Base-by-base conservation (phyloP, 2,113 vertebrate species). In the Oxygymnocypris stewartii region DNA sequence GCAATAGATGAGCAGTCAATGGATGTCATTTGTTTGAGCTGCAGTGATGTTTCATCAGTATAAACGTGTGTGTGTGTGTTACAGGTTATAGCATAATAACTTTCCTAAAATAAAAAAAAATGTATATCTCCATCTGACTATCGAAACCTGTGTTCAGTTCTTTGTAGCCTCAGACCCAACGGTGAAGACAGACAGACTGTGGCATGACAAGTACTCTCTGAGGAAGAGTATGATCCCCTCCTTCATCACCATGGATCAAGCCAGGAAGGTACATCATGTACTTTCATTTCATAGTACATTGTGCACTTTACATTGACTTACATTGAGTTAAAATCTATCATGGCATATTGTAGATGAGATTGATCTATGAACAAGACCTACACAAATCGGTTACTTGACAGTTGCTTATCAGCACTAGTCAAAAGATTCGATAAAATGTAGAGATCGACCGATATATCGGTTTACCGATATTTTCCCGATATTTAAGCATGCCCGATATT, bases 161-260 rank as follows among this genome's bases (percentile, higher is more conserved):
- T 99, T 99, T 88, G 98, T 99, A 87, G 98, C 98, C 2, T 99
- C 98, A 5, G 98, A 99, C 92, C 98, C 98, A 23, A 96, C 97
- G 2, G 97, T 99, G 74, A 99, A 99, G 94, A 95, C 98, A 0
- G 98, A 99, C 90, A 94, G 98, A 1, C 94, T 99, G 80, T 99
- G 98, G 98, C 98, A 99, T 35, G 98, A 99, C 92, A 99, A 99
- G 83, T 99, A 99, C 77, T 97, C 96, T 25, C 91, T 99, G 91
- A 95, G 98, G 91, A 98, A 97, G 87, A 98, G 97, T 0, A 99
- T 99, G 98, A 98, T 99, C 85, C 98, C 98, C 1, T 97, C 98
- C 0, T 99, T 99, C 91, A 96, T 99, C 88, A 98, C 97, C 13
- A 99, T 97, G 97, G 97, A 98, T 75, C 98, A 99, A 78, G 96